phyloP scores from a whole-genome alignment of 2,888 invertebrate genomes.

The Nemurella pictetii region DNA sequence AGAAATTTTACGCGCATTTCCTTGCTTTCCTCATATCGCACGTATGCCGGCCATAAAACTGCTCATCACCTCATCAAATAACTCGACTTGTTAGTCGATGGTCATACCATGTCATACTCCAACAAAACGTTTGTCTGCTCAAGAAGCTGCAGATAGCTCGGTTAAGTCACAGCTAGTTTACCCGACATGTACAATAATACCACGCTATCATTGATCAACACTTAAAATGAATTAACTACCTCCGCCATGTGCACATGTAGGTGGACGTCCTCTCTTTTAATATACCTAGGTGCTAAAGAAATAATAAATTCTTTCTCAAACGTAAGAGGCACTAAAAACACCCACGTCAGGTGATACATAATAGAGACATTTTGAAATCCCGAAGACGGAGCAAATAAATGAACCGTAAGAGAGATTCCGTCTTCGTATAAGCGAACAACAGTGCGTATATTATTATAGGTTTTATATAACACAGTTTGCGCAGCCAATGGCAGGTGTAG shows the following conservation, averaged over 20 bases:
- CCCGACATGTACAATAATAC: not conserved
- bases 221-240: not conserved
- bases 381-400: conserved; percentile 10
- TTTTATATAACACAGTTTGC: not conserved
- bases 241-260: not conserved
- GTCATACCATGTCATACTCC: too few relatives aligned
- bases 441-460: conserved; percentile 9
- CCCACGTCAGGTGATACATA: not conserved
- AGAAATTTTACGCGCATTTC: too few relatives aligned
- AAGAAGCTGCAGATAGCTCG: not conserved
- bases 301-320: conserved; percentile 3
- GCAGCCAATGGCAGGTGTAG: not conserved
- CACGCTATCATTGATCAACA: not conserved
- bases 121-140: not conserved
- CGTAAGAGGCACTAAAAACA: not conserved
- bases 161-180: not conserved
- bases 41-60: not conserved
- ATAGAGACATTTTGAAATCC: not conserved
- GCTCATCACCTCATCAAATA: not conserved
- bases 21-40: too few relatives aligned
- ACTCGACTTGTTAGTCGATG: not conserved
- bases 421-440: not conserved
- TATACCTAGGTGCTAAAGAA: not conserved
- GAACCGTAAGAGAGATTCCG: not conserved
- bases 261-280: not conserved